Evolutionary conservation across 2,797 vertebrate species (phyloP), one percentile per base, ranked within the genome.

Genomic region (Trichosurus vulpecula): DNA sequence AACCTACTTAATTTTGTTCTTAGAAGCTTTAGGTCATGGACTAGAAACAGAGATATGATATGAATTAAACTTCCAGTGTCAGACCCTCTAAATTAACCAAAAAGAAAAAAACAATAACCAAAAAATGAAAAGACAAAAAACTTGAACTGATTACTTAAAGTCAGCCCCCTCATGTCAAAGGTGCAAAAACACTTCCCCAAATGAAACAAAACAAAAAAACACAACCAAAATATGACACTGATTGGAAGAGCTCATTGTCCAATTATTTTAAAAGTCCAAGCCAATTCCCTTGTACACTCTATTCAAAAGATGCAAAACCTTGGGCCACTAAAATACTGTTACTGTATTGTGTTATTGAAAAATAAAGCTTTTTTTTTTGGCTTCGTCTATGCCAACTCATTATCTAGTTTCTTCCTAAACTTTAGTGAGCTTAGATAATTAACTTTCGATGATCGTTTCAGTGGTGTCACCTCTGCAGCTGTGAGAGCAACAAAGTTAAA

Each of bases 1-100:
- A 97, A 90, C 54, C 56, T 91, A 92, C n/a, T 96, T 91, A 52
- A 90, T 93, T 95, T 41, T 94, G 94, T 87, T 94, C 92, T 96
- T 81, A 92, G 94, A 93, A 92, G 90, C 0, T 13, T 31, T 16
- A 52, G 9, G 58, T 87, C 93, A 41, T 81, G 66, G 47, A 53
- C 91, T 93, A 92, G 66, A 95, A 95, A 96, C 47, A 94, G 66
- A 74, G 14, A 16, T 55, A 90, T 57, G 55, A 91, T n/a, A 31
- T 1, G 41, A 90, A 57, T n/a, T 92, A 27, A 29, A 52, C 12
- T 95, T 74, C 52, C 31, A 58, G 66, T 3, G 30, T 93, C 94
- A 81, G 47, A 54, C 93, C 81, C 61, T 94, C 92, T 92, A 58
- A 31, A 52, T 92, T 96, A 66, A 66, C 5, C 61, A 66, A 66